Evolutionary conservation across 2,797 vertebrate genomes (phyloP).

Genomic region (Enoplosus armatus): DNA sequence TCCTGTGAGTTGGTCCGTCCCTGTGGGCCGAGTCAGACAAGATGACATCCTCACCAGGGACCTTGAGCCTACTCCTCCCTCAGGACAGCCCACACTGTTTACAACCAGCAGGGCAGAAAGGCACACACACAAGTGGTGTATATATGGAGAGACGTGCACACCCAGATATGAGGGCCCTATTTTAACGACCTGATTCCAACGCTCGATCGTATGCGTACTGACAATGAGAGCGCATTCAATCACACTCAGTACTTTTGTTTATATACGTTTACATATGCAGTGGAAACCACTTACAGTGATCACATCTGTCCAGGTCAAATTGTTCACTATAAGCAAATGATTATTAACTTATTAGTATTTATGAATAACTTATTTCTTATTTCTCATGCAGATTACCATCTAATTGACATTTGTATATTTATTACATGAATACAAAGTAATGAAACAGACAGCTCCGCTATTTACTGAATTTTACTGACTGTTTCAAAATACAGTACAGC

Average conservation of each 20-base stretch:
- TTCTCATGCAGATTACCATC: too few species aligned
- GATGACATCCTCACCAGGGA: conserved; percentile 82
- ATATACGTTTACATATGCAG: conserved; percentile 8
- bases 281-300: too few species aligned
- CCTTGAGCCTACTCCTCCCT: conserved; percentile 73
- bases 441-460: too few species aligned
- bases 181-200: conserved; percentile 10
- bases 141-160: neutral
- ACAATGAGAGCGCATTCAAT: neutral
- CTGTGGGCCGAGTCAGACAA: conserved; percentile 75
- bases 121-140: conserved; percentile 4
- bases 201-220: neutral
- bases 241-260: conserved; percentile 15
- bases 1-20: conserved; percentile 70
- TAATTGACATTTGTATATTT: too few species aligned
- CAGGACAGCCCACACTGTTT: conserved; percentile 72
- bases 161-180: neutral
- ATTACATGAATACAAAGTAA: too few species aligned
- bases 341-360: too few species aligned
- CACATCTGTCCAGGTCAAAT: too few species aligned
- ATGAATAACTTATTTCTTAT: too few species aligned
- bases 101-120: conserved; percentile 63
- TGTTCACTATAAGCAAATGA: too few species aligned
- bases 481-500: too few species aligned
- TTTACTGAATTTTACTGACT: too few species aligned